Evolutionary conservation across 2,888 invertebrate species (phyloP).

Genomic region (Cheilosia variabilis): DNA sequence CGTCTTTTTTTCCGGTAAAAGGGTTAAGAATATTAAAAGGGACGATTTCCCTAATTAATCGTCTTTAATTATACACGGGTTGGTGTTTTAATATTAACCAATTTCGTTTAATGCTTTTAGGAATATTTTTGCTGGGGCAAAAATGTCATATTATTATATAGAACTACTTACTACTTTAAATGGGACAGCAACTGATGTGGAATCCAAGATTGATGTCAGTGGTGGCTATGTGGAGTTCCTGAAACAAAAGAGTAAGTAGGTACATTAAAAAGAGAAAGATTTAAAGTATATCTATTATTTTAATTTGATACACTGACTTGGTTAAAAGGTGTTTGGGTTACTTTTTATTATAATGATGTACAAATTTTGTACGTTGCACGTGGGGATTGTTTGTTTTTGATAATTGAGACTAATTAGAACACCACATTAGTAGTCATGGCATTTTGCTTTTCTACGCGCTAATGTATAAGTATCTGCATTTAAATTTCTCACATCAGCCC

Average conservation of each 20-base stretch:
- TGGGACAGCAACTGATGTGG: slow-evolving; percentile 7
- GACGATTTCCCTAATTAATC: slow-evolving; percentile 60
- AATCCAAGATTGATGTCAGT: slow-evolving; percentile 20
- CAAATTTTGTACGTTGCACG: too few relatives aligned
- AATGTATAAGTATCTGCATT: too few relatives aligned
- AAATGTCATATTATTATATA: too few relatives aligned
- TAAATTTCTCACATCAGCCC: too few relatives aligned
- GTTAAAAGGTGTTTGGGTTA: too few relatives aligned
- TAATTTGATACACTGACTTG: too few relatives aligned
- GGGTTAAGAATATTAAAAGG: slow-evolving; percentile 42
- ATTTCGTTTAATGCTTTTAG: slow-evolving; percentile 51
- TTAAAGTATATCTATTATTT: not conserved
- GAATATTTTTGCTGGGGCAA: slow-evolving; percentile 23
- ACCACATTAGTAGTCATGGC: too few relatives aligned
- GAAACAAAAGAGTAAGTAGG: slow-evolving; percentile 24
- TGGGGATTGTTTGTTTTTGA: too few relatives aligned
- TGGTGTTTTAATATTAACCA: slow-evolving; percentile 45
- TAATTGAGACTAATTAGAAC: too few relatives aligned
- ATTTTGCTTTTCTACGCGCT: too few relatives aligned
- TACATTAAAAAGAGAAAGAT: not conserved
- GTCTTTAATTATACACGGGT: slow-evolving; percentile 58
- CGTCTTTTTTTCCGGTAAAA: slow-evolving; percentile 28
- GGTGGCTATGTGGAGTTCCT: slow-evolving; percentile 9
- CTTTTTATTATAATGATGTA: too few relatives aligned
- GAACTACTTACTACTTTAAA: slow-evolving; percentile 59